Evolutionary conservation across 2,113 vertebrate genomes (phyloP).

Genomic region (Cebus imitator): DNA sequence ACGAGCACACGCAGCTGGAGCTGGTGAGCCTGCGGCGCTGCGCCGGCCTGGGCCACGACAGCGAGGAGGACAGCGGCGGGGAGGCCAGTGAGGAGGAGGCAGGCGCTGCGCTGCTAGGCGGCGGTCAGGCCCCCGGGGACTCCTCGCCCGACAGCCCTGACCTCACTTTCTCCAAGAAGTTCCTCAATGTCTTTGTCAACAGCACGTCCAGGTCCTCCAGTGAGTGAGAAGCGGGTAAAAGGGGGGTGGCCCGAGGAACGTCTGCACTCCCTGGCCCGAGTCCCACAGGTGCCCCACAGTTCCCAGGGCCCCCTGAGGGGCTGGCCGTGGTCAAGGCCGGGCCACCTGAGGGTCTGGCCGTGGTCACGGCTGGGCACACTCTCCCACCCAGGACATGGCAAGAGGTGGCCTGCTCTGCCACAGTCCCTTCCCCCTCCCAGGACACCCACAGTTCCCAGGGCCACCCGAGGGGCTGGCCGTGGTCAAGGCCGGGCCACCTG

Average conservation of each 20-base stretch:
- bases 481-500: too few relatives aligned
- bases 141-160: constrained; percentile 94
- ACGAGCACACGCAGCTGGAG: constrained; percentile 95
- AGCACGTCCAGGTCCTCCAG: constrained; percentile 97
- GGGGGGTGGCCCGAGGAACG: not conserved
- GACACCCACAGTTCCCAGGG: not conserved
- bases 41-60: constrained; percentile 92
- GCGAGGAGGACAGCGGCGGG: constrained; percentile 90
- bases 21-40: constrained; percentile 96
- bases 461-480: not conserved
- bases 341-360: not conserved
- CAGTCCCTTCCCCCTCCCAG: not conserved
- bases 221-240: constrained; percentile 81
- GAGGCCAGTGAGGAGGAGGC: constrained; percentile 87
- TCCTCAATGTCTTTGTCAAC: constrained; percentile 98
- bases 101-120: constrained; percentile 75
- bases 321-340: too few relatives aligned
- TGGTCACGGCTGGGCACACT: not conserved
- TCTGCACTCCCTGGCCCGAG: not conserved
- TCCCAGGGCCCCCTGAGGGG: not conserved
- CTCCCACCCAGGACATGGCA: not conserved
- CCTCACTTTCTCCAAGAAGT: constrained; percentile 98
- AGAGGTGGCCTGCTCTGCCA: not conserved
- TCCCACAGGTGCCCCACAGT: not conserved
- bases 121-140: constrained; percentile 78